A percentile compares a stretch with the other conserved stretches of the same genome.
These are phyloP conservation scores for Rhopalosiphum maidis DNA, from an alignment of 1,140 invertebrate genomes.

Conservation along the genomic window DNA sequence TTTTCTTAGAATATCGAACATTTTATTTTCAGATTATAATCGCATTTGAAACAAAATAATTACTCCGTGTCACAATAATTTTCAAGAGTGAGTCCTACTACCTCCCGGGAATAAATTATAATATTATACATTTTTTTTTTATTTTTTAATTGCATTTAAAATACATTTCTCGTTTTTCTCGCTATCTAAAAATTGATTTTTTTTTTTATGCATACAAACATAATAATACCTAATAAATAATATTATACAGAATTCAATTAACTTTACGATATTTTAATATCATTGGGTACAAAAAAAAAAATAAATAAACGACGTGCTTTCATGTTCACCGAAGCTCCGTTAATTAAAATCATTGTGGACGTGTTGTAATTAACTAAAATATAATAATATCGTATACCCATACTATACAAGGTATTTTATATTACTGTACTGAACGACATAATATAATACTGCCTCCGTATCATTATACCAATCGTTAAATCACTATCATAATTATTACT, in stretches of 20 bases:
- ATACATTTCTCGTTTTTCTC: background rate
- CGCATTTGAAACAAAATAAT: background rate
- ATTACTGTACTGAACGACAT: background rate
- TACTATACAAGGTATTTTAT: background rate
- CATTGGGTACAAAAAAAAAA: background rate
- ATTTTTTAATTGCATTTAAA: conserved; percentile 15
- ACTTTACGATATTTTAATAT: background rate
- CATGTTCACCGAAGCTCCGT: background rate
- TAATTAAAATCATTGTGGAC: conserved; percentile 5
- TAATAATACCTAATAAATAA: conserved; percentile 4
- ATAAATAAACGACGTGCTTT: background rate
- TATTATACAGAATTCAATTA: background rate
- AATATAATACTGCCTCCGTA: background rate
- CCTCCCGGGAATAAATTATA: background rate
- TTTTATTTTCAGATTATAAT: background rate
- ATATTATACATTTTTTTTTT: background rate
- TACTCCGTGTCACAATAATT: background rate
- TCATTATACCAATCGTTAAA: background rate
- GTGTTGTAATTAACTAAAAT: conserved; percentile 25
- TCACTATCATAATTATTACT: background rate
- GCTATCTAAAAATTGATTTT: background rate
- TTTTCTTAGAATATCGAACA: background rate
- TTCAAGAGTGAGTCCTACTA: background rate
- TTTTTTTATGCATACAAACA: background rate
- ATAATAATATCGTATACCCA: background rate